Evolutionary conservation across 2,888 invertebrate species (phyloP), one percentile per base, ranked within the genome.

Genomic region (Spisula solida): DNA sequence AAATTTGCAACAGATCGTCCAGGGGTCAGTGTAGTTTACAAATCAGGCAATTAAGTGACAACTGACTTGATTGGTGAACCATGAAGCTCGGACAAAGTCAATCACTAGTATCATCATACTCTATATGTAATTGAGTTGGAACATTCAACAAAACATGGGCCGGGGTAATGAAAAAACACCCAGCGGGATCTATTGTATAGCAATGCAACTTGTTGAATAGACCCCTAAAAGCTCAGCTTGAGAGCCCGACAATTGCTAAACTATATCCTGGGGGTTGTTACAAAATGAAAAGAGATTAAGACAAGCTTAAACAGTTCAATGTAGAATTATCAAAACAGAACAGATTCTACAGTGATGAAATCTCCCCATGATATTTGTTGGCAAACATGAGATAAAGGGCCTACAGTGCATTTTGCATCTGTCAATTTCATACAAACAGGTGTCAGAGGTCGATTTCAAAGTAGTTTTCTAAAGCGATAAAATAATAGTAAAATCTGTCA

Each of bases 101-200:
- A 56, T 85, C 48, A 85, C 75, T 47, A 81, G 47, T 85, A 78
- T 16, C 10, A 81, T 81, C 78, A 25, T 78, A 56, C 82, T 86
- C 70, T 48, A 86, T 70, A 80, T 79, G 88, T 86, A 86, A 88
- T 88, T 70, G 79, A 88, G 86, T 86, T 80, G 70, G 82, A 85
- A 85, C 82, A 56, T 48, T 51, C 47, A 60, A 70, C 85, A 47
- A 89, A 86, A 75, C 70, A 82, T 66, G n/a, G 25, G 20, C 47
- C 66, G 12, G 60, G 34, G 60, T 83, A 79, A 82, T 81, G 81
- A 82, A 81, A 56, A 41, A 75, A 56, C 60, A 29, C 41, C 91
- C 89, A 79, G 83, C 89, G 81, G 89, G 47, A 81, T 25, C 86
- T 41, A 84, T 86, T 91, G 91, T 85, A 75, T 31, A 75, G 75